These are phyloP conservation scores for Hozukius guyotensis DNA, from an alignment of 2,797 vertebrate species.

Conservation along the genomic window DNA sequence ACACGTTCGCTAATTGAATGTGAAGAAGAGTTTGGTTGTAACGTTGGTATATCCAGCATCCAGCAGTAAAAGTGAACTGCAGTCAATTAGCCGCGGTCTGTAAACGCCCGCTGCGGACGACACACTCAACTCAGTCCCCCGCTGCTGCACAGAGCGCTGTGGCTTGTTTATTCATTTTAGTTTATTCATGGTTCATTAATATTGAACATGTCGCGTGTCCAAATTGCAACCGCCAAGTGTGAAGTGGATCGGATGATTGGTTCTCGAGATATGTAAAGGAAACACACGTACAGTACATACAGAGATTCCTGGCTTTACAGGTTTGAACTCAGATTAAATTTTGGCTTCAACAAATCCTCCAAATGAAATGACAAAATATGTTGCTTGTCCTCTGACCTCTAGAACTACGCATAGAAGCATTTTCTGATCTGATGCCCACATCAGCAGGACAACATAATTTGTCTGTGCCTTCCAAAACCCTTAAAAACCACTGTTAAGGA, in stretches of 20 bases:
- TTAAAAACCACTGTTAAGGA: neutral
- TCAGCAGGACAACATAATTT: neutral
- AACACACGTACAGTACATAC: neutral
- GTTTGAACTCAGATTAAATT: neutral
- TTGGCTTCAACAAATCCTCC: neutral
- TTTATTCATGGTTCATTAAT: neutral
- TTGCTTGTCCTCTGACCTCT: too few relatives aligned
- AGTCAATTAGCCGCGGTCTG: neutral
- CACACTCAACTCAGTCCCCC: too few relatives aligned
- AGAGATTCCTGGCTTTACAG: neutral
- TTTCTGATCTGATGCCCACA: neutral
- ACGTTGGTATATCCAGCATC: neutral
- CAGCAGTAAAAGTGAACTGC: neutral
- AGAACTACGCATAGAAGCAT: neutral
- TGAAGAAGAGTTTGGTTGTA: neutral
- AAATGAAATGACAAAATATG: neutral
- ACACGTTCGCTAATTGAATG: neutral
- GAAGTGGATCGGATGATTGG: neutral
- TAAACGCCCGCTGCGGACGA: too few relatives aligned
- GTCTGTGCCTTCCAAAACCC: neutral
- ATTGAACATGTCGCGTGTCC: rapidly evolving
- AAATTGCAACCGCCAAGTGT: neutral
- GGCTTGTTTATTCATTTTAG: too few relatives aligned
- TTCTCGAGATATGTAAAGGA: too few relatives aligned
- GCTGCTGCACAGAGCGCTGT: neutral